These are phyloP conservation scores for Sarcoramphus papa DNA, from an alignment of 2,797 vertebrate genomes.

Conservation along the genomic window DNA sequence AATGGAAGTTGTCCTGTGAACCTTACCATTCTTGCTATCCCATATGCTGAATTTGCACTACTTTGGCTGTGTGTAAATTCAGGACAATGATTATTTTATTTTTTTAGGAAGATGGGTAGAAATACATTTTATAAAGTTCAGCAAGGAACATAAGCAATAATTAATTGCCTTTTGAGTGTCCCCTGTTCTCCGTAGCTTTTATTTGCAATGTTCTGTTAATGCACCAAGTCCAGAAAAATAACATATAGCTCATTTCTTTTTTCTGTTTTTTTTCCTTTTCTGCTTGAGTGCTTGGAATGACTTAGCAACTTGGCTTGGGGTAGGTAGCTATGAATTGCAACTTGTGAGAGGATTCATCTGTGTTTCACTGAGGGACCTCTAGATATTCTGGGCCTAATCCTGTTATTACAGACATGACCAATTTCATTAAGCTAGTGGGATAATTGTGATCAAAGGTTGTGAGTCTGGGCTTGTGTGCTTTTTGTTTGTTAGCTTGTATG, in stretches of 20 bases:
- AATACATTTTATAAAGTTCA: neutral
- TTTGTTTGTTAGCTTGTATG: neutral
- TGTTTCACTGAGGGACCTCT: neutral
- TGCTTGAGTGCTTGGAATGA: constrained; percentile 45
- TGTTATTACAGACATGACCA: neutral
- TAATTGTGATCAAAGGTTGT: neutral
- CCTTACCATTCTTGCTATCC: neutral
- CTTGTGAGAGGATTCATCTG: neutral
- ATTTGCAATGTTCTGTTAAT: neutral
- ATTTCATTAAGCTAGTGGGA: neutral
- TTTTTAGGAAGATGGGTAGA: neutral
- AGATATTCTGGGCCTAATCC: neutral
- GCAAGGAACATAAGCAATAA: neutral
- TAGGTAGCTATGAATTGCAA: constrained; percentile 25
- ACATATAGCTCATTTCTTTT: neutral
- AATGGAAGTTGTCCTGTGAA: neutral
- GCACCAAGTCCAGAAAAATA: neutral
- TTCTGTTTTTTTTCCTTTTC: neutral
- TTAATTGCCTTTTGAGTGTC: neutral
- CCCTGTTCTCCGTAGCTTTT: neutral
- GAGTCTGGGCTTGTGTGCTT: neutral
- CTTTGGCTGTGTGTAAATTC: neutral
- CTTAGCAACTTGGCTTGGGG: constrained; percentile 29
- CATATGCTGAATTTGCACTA: neutral
- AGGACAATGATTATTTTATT: neutral